Conservation (phyloP, 2,113 vertebrate species). For the Beaufortia kweichowensis region DNA sequence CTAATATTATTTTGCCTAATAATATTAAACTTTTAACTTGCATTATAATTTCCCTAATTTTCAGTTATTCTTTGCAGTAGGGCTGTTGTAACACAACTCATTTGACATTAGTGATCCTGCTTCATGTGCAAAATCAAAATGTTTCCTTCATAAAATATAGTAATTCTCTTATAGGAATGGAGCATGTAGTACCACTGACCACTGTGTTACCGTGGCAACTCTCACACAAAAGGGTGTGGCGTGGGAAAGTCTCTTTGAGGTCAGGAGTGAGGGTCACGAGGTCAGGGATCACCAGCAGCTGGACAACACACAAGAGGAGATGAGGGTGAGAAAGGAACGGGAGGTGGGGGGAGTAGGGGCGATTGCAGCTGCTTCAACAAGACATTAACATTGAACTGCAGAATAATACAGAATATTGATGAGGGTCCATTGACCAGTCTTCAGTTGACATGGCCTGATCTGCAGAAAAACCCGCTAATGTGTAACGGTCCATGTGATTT, state of each 20-base stretch:
- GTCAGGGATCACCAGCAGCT: constrained; percentile 76
- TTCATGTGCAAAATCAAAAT: constrained; percentile 30
- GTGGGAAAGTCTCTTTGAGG: constrained; percentile 76
- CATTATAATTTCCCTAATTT: background rate
- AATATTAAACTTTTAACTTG: background rate
- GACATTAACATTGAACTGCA: constrained; percentile 78
- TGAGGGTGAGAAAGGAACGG: constrained; percentile 48
- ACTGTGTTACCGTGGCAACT: constrained; percentile 64
- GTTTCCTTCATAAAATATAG: constrained; percentile 44
- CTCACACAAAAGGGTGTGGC: constrained; percentile 79
- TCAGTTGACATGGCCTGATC: constrained; percentile 53
- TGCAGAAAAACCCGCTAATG: constrained; percentile 61
- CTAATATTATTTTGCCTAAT: background rate
- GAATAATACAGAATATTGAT: constrained; percentile 53
- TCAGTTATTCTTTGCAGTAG: background rate
- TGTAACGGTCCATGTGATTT: constrained; percentile 69
- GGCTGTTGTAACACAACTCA: background rate
- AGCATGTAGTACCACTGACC: constrained; percentile 65
- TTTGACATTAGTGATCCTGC: background rate
- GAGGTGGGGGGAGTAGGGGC: constrained; percentile 68
- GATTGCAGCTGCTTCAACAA: constrained; percentile 60
- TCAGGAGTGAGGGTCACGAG: constrained; percentile 76
- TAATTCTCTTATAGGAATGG: constrained; percentile 30
- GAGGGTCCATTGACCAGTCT: constrained; percentile 57
- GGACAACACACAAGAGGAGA: constrained; percentile 77